Percentiles rank a stretch among this genome's conserved stretches.
Evolutionary conservation across 2,113 vertebrate genomes (phyloP).

Genomic region (Neolamprologus hecqui): DNA sequence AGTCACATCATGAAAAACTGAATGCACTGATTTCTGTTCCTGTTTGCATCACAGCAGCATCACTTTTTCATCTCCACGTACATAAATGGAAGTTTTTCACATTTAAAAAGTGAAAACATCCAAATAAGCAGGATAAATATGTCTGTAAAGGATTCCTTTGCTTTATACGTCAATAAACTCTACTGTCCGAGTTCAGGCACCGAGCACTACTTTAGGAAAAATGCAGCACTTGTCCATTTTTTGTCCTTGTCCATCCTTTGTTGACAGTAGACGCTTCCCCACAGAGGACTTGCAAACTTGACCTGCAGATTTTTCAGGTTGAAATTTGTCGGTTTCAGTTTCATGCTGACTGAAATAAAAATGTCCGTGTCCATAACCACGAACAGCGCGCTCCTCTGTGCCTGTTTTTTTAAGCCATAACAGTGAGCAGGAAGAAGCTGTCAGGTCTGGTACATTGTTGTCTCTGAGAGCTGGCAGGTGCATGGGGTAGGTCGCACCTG

Average conservation of each 20-base stretch:
- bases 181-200: background rate
- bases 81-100: background rate
- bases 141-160: background rate
- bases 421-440: background rate
- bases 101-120: background rate
- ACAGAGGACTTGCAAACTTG: background rate
- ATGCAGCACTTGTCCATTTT: background rate
- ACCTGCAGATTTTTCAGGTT: background rate
- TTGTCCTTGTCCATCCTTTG: background rate
- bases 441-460: background rate
- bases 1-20: background rate
- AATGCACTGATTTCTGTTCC: background rate
- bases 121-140: background rate
- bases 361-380: background rate
- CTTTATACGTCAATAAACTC: background rate
- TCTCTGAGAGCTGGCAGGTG: background rate
- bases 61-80: background rate
- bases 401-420: background rate
- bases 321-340: background rate
- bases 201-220: background rate
- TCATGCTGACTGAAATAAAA: background rate
- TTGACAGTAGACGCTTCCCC: fast-evolving
- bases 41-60: background rate
- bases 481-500: background rate
- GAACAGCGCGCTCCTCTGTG: background rate